A percentile compares a stretch with the other conserved stretches of the same genome.
These are phyloP conservation scores for Leptopilina clavipes DNA, from an alignment of 1,140 invertebrate species.

Conservation along the genomic window DNA sequence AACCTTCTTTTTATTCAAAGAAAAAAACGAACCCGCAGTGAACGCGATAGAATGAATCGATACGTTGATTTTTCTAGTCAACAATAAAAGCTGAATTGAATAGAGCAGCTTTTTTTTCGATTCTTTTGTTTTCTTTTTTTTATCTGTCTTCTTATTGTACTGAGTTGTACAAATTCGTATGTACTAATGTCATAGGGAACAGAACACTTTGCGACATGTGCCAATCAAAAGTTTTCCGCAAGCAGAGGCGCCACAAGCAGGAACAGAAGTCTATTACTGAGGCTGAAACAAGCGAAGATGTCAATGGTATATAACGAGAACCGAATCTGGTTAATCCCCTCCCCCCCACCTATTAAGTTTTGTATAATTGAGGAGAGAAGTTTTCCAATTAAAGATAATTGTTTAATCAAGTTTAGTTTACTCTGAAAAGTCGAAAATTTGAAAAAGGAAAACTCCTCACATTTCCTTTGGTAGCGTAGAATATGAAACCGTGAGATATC, in stretches of 20 bases:
- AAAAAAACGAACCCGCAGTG: not conserved
- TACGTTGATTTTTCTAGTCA: not conserved
- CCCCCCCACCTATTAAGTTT: not conserved
- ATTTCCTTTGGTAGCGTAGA: not conserved
- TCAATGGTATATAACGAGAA: constrained; percentile 61
- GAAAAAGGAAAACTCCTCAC: not conserved
- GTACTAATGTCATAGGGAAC: constrained; percentile 82
- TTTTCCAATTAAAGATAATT: constrained; percentile 8
- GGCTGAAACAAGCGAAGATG: constrained; percentile 74
- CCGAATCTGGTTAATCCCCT: constrained; percentile 32
- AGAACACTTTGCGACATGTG: constrained; percentile 89
- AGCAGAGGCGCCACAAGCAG: constrained; percentile 79
- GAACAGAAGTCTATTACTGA: constrained; percentile 76
- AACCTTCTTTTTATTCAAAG: not conserved
- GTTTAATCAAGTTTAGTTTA: not conserved
- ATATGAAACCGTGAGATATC: not conserved
- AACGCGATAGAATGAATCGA: constrained; percentile 29
- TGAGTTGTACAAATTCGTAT: constrained; percentile 54
- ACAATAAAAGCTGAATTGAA: not conserved
- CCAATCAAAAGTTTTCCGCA: constrained; percentile 82
- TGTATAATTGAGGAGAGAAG: constrained; percentile 13
- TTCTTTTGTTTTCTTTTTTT: constrained; percentile 33
- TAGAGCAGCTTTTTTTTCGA: not conserved
- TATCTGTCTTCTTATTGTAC: constrained; percentile 17
- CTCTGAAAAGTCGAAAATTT: not conserved